Conservation (phyloP, 2,797 vertebrate genomes). For the Falco novaeseelandiae region DNA sequence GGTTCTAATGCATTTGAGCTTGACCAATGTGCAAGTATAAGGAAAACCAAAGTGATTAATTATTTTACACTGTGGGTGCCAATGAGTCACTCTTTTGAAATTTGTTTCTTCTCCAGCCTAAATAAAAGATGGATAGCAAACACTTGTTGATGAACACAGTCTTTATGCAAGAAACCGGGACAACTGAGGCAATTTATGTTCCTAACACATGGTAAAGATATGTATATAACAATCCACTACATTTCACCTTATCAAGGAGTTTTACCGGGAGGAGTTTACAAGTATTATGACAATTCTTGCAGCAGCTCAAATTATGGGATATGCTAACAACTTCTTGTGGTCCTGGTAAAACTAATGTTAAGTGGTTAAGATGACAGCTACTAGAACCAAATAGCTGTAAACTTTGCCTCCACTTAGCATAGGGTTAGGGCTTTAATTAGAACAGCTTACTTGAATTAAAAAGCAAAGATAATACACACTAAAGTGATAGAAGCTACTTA, state of each 20-base stretch:
- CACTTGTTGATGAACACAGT: background rate
- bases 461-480: background rate
- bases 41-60: background rate
- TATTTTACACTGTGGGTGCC: background rate
- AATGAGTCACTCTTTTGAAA: background rate
- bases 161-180: background rate
- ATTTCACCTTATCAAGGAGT: background rate
- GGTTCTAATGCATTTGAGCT: background rate
- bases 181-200: background rate
- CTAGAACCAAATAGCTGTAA: background rate
- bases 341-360: background rate
- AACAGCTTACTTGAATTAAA: background rate
- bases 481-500: background rate
- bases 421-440: background rate
- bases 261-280: background rate
- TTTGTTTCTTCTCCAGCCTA: background rate
- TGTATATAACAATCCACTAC: background rate
- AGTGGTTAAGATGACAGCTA: background rate
- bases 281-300: background rate
- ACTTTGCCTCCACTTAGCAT: background rate
- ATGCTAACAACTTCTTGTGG: background rate
- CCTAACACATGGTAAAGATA: background rate
- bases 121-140: background rate
- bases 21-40: background rate
- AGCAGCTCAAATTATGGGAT: background rate